Evolutionary conservation across 1,140 invertebrate genomes (phyloP).

Genomic region (Scaptomyza pallida): DNA sequence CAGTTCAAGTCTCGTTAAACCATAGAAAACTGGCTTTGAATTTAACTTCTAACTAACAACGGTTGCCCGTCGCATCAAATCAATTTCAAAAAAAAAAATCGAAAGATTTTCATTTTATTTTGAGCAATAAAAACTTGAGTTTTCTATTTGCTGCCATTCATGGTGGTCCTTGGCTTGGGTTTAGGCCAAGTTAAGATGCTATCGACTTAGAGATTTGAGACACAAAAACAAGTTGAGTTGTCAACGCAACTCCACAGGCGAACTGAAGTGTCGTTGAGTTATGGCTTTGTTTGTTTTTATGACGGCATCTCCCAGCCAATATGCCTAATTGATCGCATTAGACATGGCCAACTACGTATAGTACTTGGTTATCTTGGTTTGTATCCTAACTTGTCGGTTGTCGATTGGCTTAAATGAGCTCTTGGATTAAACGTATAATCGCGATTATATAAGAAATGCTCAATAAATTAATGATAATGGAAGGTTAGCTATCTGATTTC

Average conservation of each 20-base stretch:
- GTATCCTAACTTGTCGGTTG: background rate
- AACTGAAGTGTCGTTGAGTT: constrained; percentile 72
- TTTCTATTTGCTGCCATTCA: constrained; percentile 23
- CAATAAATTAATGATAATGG: too few species aligned
- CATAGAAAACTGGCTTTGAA: constrained; percentile 29
- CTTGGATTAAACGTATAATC: background rate
- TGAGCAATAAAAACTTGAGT: constrained; percentile 63
- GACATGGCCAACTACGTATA: constrained; percentile 9
- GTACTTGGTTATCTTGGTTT: constrained; percentile 3
- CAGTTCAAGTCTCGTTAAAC: constrained; percentile 19
- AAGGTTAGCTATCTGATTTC: too few species aligned
- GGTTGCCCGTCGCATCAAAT: constrained; percentile 56
- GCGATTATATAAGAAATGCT: too few species aligned
- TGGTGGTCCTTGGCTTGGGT: constrained; percentile 50
- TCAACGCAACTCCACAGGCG: constrained; percentile 71
- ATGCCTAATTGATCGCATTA: constrained; percentile 76
- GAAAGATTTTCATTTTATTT: constrained; percentile 80
- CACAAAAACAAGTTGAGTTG: constrained; percentile 81
- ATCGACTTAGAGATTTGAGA: constrained; percentile 65
- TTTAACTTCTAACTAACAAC: constrained; percentile 2
- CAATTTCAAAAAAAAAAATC: constrained; percentile 71
- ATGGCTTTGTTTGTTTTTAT: constrained; percentile 52
- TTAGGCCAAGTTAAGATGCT: constrained; percentile 52
- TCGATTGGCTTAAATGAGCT: background rate
- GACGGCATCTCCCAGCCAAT: constrained; percentile 40